A percentile compares a stretch with the other conserved stretches of the same genome.
Conservation (phyloP, 2,888 invertebrate species). For the Dinocampus coccinellae region DNA sequence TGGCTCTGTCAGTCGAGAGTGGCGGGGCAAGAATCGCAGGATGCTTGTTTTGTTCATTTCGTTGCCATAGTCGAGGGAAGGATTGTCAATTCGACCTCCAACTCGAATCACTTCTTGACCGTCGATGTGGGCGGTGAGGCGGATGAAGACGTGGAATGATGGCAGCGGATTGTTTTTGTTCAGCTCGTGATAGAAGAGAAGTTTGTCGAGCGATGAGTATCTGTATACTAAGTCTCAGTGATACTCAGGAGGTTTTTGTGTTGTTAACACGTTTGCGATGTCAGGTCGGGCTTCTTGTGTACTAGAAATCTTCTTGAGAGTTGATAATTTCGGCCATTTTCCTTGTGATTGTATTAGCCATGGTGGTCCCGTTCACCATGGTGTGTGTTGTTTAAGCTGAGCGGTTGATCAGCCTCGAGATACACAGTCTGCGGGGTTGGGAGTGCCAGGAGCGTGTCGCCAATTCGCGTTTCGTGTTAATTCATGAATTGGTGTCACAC, state of each 20-base stretch:
- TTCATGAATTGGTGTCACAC: background rate
- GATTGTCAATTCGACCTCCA: constrained; percentile 37
- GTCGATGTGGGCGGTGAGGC: constrained; percentile 42
- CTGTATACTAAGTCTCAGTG: background rate
- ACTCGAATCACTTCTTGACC: constrained; percentile 36
- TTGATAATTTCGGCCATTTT: background rate
- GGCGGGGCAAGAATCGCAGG: constrained; percentile 37
- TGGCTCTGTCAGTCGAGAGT: constrained; percentile 27
- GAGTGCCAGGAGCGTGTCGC: too few relatives aligned
- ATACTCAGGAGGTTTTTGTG: background rate
- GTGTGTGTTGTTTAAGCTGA: background rate
- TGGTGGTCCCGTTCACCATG: background rate
- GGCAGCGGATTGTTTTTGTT: background rate
- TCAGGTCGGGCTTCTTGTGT: background rate
- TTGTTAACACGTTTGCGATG: background rate
- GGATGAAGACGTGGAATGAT: background rate
- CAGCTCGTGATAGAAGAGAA: background rate
- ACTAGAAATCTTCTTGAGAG: background rate
- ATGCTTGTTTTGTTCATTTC: too few relatives aligned
- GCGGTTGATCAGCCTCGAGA: too few relatives aligned
- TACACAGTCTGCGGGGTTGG: too few relatives aligned
- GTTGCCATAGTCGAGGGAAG: constrained; percentile 15
- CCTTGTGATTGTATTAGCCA: background rate
- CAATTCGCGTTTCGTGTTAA: background rate
- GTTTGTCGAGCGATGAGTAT: background rate